Evolutionary conservation across 2,888 invertebrate species (phyloP), one percentile per base, ranked within the genome.

Genomic region (Chymomyza caudatula): DNA sequence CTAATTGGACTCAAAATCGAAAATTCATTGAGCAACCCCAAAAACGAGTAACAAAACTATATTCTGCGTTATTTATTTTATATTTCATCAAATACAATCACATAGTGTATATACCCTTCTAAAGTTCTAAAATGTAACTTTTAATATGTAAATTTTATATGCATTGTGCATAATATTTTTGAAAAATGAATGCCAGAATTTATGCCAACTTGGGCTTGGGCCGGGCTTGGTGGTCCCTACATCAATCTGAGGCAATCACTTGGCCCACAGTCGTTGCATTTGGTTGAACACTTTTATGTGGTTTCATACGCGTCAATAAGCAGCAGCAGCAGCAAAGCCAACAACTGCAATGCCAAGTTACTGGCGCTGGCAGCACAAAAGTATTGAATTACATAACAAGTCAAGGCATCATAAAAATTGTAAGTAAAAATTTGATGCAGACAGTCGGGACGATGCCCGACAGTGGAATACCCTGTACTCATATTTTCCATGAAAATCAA

Each of bases 61-160:
- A n/a, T n/a, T n/a, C n/a, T n/a, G n/a, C n/a, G n/a, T n/a, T n/a
- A n/a, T n/a, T n/a, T n/a, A n/a, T n/a, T n/a, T 2, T 37, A 37
- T 37, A 11, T 11, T 37, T 37, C 29, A 37, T 0, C 29, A 37
- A 1, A 37, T 37, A 37, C 11, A 8, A 37, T 1, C 29, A 37
- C 8, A 37, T 11, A 37, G 29, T 11, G 1, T 37, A 11, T 37
- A 37, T 37, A 37, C 29, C 8, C 29, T 37, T 11, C 11, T 11
- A 11, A 37, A 37, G 11, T 37, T 8, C 11, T 37, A 37, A 37
- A 37, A 37, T 11, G 11, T 37, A 11, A 37, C 29, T 37, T 74
- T 76, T 76, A 77, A 76, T 77, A 76, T 76, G 77, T 71, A 76
- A 76, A 76, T 71, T 29, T 56, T 47, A 20, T 6, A 47, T 47